These are phyloP conservation scores for Nixonia krombeini DNA, from an alignment of 1,140 invertebrate genomes.

Conservation along the genomic window DNA sequence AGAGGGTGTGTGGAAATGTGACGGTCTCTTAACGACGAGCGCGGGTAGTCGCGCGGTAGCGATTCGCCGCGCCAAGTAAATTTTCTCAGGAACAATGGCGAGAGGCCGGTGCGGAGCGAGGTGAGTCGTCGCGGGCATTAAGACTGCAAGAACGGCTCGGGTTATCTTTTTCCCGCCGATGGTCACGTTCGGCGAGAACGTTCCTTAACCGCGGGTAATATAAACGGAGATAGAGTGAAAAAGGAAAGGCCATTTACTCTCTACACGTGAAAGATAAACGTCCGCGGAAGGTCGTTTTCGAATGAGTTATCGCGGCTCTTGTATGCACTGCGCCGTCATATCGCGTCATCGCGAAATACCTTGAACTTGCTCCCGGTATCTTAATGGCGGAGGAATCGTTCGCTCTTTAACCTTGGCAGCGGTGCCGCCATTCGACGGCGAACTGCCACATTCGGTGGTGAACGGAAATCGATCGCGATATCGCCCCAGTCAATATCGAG, in stretches of 20 bases:
- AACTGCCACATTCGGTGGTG: too few species aligned
- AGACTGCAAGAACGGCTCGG: too few species aligned
- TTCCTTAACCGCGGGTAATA: constrained; percentile 23
- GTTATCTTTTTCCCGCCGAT: background rate
- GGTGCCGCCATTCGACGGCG: too few species aligned
- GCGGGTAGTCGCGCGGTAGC: too few species aligned
- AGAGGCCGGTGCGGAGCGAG: too few species aligned
- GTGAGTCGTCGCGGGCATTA: too few species aligned
- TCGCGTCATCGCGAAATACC: constrained; percentile 53
- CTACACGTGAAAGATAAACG: constrained; percentile 55
- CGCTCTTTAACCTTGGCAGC: constrained; percentile 40
- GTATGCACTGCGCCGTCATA: constrained; percentile 52
- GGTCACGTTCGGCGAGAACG: constrained; percentile 20
- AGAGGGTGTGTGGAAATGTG: too few species aligned
- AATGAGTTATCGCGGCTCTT: constrained; percentile 55
- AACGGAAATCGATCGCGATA: too few species aligned
- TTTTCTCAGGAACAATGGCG: too few species aligned
- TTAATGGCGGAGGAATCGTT: constrained; percentile 39
- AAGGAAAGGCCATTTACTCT: constrained; percentile 41
- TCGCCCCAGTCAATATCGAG: too few species aligned
- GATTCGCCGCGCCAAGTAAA: too few species aligned
- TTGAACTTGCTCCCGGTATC: constrained; percentile 35
- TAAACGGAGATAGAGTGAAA: constrained; percentile 20
- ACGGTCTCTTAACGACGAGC: too few species aligned
- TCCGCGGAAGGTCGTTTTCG: constrained; percentile 57